Base-by-base conservation (phyloP, 2,113 vertebrate genomes). In the Seriola aureovittata region DNA sequence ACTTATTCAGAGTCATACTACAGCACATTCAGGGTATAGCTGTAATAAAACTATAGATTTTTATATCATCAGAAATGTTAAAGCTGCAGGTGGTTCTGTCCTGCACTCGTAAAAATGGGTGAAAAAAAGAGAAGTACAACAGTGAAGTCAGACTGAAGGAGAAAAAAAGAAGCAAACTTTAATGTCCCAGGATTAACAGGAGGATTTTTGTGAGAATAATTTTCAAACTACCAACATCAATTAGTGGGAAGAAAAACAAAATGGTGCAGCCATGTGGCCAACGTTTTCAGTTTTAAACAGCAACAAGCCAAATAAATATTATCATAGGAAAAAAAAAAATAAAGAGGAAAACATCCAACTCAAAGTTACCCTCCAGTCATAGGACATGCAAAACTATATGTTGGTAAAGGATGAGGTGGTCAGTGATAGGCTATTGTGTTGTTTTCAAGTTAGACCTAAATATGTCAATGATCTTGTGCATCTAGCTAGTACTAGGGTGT, bases 151-250 rank as follows among this genome's bases (percentile, higher is more conserved):
- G 11, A 11, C 7, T 50, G 17, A 65, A 77, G 48, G 64, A 77
- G 62, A 81, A 90, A 88, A 90, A 88, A 82, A 65, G 75, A 78
- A 84, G 60, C 70, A 77, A 84, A 77, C 80, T 90, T 89, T 86
- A 84, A 83, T 92, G 77, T 80, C 74, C 25, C 68, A 72, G 52
- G 21, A 69, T 71, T 16, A 85, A 85, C 71, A 88, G 73, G 71
- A 90, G 57, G 64, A 67, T 60, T 38, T 76, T 57, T 70, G 55
- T 75, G 85, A 85, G 66, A 32, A 59, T 55, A 54, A 32, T 38
- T 52, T 14, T 23, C 21, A 14, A 3, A 73, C 36, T 58, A 58
- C 16, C 55, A 66, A 82, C 21, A 72, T 40, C 55, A 34, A 69
- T 68, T 36, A 78, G 34, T 25, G 57, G 66, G 52, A 11, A 71